phyloP scores from a whole-genome alignment of 2,113 vertebrate genomes.

The human (Homo sapiens) region DNA sequence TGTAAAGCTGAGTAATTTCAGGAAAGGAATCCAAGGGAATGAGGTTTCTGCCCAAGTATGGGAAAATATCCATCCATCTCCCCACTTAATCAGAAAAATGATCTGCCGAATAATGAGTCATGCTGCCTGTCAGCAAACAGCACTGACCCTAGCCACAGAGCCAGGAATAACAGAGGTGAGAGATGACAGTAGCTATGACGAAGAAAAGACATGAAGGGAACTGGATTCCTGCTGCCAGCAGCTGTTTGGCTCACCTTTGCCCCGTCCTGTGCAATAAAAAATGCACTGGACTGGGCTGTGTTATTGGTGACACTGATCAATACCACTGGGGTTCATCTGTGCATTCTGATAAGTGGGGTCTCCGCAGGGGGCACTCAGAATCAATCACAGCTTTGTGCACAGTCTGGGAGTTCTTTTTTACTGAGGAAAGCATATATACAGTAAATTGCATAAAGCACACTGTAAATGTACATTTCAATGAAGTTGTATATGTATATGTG shows the following conservation, averaged over 20 bases:
- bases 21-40: constrained; percentile 59
- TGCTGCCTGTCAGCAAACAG: constrained; percentile 44
- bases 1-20: constrained; percentile 62
- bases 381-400: not conserved
- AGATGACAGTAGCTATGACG: not conserved
- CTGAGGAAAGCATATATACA: not conserved
- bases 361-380: not conserved
- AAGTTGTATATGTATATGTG: not conserved
- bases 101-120: constrained; percentile 63
- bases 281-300: not conserved
- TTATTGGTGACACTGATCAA: not conserved
- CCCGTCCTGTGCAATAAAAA: not conserved
- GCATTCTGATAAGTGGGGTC: constrained; percentile 6
- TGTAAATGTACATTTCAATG: not conserved
- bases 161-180: not conserved
- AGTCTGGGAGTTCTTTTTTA: not conserved
- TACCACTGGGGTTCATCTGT: not conserved
- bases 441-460: not conserved
- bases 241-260: not conserved
- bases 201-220: not conserved
- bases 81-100: constrained; percentile 69
- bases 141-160: not conserved
- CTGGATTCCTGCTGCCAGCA: not conserved
- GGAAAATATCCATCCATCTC: constrained; percentile 63
- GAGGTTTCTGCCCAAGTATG: constrained; percentile 67